phyloP scores from a whole-genome alignment of 2,797 vertebrate genomes.

The Tokudaia tokunoshimensis region DNA sequence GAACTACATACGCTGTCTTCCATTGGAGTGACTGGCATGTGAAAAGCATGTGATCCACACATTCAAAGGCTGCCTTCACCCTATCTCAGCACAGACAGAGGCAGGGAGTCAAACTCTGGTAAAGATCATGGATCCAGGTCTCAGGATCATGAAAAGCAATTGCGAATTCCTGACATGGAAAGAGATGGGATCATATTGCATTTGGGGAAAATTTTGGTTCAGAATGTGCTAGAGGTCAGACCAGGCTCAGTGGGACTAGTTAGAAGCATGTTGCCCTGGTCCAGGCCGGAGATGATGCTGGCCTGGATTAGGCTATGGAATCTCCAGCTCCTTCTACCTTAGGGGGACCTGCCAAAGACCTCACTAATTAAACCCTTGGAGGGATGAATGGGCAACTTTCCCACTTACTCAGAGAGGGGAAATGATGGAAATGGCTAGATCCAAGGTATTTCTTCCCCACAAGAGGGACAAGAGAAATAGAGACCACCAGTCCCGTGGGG shows the following conservation, averaged over 20 bases:
- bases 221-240: background rate
- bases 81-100: background rate
- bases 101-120: background rate
- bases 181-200: background rate
- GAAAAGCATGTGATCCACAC: no score
- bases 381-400: background rate
- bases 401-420: conserved; percentile 18
- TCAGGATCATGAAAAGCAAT: background rate
- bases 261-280: background rate
- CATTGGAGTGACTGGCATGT: no score
- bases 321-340: conserved; percentile 44
- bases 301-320: background rate
- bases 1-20: background rate
- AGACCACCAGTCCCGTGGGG: background rate
- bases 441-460: background rate
- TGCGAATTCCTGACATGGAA: background rate
- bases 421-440: background rate
- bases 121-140: background rate
- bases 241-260: background rate
- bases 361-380: conserved; percentile 62
- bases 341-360: conserved; percentile 28
- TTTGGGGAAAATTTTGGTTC: background rate
- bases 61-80: background rate
- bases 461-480: background rate
- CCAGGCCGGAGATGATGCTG: background rate